Evolutionary conservation across 1,140 invertebrate species (phyloP), one percentile per base, ranked within the genome.

Genomic region (Ctenoplectra terminalis): DNA sequence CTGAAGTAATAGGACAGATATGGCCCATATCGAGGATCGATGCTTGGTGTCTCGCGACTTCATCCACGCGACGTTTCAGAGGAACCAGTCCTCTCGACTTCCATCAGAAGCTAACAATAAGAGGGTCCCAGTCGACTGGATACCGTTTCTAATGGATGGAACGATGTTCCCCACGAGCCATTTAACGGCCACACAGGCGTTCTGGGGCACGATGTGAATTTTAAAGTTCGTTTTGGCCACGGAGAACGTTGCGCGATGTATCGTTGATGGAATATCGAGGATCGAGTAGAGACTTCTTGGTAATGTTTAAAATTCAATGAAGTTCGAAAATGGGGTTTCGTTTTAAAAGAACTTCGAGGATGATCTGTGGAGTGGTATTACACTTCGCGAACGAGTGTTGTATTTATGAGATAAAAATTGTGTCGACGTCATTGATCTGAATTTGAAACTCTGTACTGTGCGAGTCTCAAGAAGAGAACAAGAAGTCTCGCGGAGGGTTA

Each of bases 1-100:
- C 37, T 5, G 13, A 66, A 48, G 20, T 83, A 78, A 84, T 84
- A 70, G 60, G 61, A 37, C 73, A 83, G 81, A 83, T 84, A 72
- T 74, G 66, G 71, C 40, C 54, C 48, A 43, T 80, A 74, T 43
- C 31, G 61, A 34, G 34, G 54, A 85, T 85, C 63, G 56, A 84
- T 80, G 56, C 52, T 48, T 31, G 31, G 13, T 50, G 46, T 48
- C 66, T 76, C 70, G 70, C 46, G 40, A n/a, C 31, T 15, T 34
- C 5, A n/a, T 31, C 37, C 8, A 7, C 4, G 20, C 17, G 26
- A 29, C 26, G 23, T 20, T 11, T 8, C n/a, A 2, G 17, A 23
- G 17, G 23, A 29, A 48, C 29, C 20, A 4, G 40, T 50, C 46
- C 20, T 50, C 66, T 50, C 66, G 15, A 48, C 66, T 69, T 69